Evolutionary conservation across 1,140 invertebrate genomes (phyloP).

Genomic region (Drosophila auraria): DNA sequence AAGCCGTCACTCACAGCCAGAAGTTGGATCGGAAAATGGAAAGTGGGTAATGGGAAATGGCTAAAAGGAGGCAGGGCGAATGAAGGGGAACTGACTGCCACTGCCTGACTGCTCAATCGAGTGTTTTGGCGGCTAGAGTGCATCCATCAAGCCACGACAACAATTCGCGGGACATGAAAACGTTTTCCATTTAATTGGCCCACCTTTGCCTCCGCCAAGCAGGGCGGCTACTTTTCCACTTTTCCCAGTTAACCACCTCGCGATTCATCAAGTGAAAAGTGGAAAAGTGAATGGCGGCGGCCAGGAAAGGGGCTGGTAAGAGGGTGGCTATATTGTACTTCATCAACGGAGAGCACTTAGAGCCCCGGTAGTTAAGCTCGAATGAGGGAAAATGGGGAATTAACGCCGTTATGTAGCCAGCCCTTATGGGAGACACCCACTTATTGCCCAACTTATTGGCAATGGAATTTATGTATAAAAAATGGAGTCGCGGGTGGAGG

Average conservation of each 20-base stretch:
- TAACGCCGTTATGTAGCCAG: constrained; percentile 62
- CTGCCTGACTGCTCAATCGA: constrained; percentile 47
- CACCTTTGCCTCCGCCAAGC: neutral
- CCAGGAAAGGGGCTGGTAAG: neutral
- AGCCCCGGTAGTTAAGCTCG: constrained; percentile 18
- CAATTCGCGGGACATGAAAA: constrained; percentile 58
- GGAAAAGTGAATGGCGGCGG: constrained; percentile 37
- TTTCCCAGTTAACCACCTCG: constrained; percentile 19
- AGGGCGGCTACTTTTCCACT: neutral
- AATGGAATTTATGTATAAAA: constrained; percentile 52
- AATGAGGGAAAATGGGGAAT: constrained; percentile 32
- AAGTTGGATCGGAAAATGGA: constrained; percentile 6
- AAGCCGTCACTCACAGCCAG: constrained; percentile 22
- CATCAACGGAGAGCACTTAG: constrained; percentile 56
- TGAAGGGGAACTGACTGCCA: neutral
- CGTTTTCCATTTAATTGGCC: constrained; percentile 75
- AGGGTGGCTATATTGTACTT: constrained; percentile 43
- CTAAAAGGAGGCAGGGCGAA: neutral
- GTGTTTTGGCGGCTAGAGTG: constrained; percentile 52
- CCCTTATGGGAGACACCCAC: constrained; percentile 56
- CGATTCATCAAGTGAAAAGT: constrained; percentile 61
- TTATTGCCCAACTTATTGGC: constrained; percentile 65
- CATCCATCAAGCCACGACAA: constrained; percentile 73
- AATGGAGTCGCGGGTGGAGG: neutral
- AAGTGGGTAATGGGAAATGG: neutral